Percentiles rank a stretch among this genome's conserved stretches.
These are phyloP conservation scores for Pseudochromis fuscus DNA, from an alignment of 2,797 vertebrate genomes.

Conservation along the genomic window DNA sequence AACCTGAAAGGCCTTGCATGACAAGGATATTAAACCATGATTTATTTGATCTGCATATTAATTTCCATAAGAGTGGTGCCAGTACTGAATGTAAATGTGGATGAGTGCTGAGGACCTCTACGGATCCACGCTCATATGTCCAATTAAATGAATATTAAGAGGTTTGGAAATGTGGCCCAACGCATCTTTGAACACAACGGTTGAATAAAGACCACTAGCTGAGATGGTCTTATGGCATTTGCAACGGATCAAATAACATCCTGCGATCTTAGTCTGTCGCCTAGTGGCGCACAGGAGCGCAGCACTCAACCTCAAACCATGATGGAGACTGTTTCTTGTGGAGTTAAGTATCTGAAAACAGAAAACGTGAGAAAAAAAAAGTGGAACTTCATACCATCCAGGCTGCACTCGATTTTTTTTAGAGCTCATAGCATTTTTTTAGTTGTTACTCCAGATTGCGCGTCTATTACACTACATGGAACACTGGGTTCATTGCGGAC, in stretches of 20 bases:
- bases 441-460: not conserved
- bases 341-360: not conserved
- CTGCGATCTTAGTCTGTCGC: slow-evolving; percentile 38
- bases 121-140: slow-evolving; percentile 12
- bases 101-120: slow-evolving; percentile 4
- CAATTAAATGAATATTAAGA: slow-evolving; percentile 19
- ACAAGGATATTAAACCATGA: slow-evolving; percentile 47
- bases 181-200: slow-evolving; percentile 18
- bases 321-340: slow-evolving; percentile 1
- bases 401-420: too few species aligned
- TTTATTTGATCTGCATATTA: slow-evolving; percentile 55
- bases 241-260: slow-evolving; percentile 17
- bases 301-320: slow-evolving; percentile 1
- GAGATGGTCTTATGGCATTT: slow-evolving; percentile 38
- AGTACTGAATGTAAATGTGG: slow-evolving; percentile 34
- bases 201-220: slow-evolving; percentile 26
- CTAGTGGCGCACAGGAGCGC: slow-evolving; percentile 47
- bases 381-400: not conserved
- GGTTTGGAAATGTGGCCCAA: slow-evolving; percentile 26
- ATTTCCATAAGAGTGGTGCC: slow-evolving; percentile 23
- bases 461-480: not conserved
- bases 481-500: slow-evolving; percentile 4
- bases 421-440: not conserved
- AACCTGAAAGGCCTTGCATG: slow-evolving; percentile 27
- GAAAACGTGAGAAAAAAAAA: not conserved